Conservation (phyloP, 2,888 invertebrate genomes). For the Hypomecis atomaria region DNA sequence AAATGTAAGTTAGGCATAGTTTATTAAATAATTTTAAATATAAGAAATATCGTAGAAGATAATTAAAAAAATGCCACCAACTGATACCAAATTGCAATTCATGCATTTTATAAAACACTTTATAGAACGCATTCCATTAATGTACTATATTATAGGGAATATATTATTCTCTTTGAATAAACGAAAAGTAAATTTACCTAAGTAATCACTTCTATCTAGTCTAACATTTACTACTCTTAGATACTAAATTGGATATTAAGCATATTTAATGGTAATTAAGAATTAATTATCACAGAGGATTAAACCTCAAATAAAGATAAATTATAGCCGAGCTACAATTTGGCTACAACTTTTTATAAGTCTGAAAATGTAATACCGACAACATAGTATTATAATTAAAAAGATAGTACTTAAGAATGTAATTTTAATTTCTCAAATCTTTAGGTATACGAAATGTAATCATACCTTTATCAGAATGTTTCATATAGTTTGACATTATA, state of each 20-base stretch:
- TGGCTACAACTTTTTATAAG: constrained; percentile 10
- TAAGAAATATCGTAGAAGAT: background rate
- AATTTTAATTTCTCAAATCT: constrained; percentile 10
- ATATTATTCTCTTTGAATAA: background rate
- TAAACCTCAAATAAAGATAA: background rate
- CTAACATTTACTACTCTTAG: constrained; percentile 17
- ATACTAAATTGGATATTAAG: constrained; percentile 3
- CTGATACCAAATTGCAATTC: constrained; percentile 4
- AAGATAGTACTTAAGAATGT: background rate
- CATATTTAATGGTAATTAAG: constrained; percentile 11
- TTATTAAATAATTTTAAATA: background rate
- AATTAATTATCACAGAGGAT: constrained; percentile 2
- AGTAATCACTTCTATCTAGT: constrained; percentile 16
- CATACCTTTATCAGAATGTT: constrained; percentile 16
- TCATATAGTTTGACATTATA: constrained; percentile 37
- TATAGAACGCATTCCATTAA: constrained; percentile 24
- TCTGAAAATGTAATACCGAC: constrained; percentile 10
- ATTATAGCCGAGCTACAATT: constrained; percentile 4
- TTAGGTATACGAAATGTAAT: constrained; percentile 14
- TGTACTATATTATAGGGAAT: background rate
- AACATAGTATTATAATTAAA: constrained; percentile 11
- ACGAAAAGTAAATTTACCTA: background rate
- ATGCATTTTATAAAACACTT: constrained; percentile 6
- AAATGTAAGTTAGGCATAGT: background rate
- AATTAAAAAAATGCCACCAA: background rate